Evolutionary conservation across 2,113 vertebrate genomes (phyloP).

Genomic region (Octodon degus): DNA sequence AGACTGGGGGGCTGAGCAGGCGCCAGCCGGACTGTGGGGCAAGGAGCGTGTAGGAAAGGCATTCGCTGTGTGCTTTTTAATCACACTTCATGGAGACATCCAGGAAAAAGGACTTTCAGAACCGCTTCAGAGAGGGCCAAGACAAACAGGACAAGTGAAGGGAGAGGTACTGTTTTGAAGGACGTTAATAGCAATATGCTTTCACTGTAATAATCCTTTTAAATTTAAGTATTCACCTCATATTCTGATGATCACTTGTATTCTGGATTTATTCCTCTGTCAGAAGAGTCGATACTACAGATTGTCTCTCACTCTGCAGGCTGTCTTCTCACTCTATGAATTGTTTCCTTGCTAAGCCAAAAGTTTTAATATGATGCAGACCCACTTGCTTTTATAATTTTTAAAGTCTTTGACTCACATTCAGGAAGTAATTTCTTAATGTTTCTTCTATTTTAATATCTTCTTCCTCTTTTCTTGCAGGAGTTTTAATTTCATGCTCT

Average conservation of each 20-base stretch:
- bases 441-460: not conserved
- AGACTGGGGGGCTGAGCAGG: not conserved
- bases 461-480: not conserved
- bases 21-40: not conserved
- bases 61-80: not conserved
- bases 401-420: not conserved
- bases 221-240: not conserved
- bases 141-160: not conserved
- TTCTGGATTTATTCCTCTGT: not conserved
- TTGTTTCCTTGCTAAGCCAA: not conserved
- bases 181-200: not conserved
- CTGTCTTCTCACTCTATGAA: not conserved
- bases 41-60: fast-evolving
- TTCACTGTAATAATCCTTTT: not conserved
- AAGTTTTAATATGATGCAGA: not conserved
- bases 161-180: no score
- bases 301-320: not conserved
- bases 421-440: not conserved
- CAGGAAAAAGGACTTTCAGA: not conserved
- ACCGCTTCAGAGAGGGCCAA: not conserved
- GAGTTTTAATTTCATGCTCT: not conserved
- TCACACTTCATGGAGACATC: not conserved
- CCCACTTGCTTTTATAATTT: not conserved
- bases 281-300: not conserved
- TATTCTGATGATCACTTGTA: not conserved